Percentiles rank a stretch among this genome's conserved stretches.
These are phyloP conservation scores for Anolis carolinensis DNA, from an alignment of 2,113 vertebrate species.

Conservation along the genomic window DNA sequence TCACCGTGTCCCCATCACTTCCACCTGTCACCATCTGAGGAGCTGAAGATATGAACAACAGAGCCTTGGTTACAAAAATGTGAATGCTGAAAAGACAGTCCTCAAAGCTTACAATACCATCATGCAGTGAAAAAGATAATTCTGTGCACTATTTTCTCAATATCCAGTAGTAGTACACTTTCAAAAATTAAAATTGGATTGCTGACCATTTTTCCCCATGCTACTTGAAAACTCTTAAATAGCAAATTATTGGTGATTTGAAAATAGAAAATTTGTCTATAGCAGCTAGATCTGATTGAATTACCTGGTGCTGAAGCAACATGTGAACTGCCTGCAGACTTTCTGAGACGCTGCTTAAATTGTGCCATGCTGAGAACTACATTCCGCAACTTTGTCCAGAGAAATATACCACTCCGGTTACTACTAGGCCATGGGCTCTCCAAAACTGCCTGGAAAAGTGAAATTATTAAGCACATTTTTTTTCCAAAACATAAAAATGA, in stretches of 20 bases:
- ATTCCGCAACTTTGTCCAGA: slow-evolving; percentile 96
- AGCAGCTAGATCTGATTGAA: slow-evolving; percentile 39
- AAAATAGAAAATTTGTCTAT: slow-evolving; percentile 23
- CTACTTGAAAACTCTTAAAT: not conserved
- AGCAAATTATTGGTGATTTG: not conserved
- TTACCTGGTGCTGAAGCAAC: slow-evolving; percentile 80
- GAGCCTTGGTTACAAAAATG: slow-evolving; percentile 63
- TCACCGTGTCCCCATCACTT: slow-evolving; percentile 86
- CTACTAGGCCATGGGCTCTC: slow-evolving; percentile 94
- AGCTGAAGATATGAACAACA: slow-evolving; percentile 74
- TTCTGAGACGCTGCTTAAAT: slow-evolving; percentile 85
- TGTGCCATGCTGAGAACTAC: slow-evolving; percentile 87
- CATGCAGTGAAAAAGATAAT: slow-evolving; percentile 20
- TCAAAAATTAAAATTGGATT: not conserved
- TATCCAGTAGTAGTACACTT: slow-evolving; percentile 7
- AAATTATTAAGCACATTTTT: not conserved
- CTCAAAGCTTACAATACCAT: not conserved
- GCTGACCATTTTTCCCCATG: slow-evolving; percentile 7
- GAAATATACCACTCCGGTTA: slow-evolving; percentile 92
- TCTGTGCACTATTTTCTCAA: slow-evolving; percentile 10
- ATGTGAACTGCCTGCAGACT: slow-evolving; percentile 63
- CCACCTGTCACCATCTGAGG: slow-evolving; percentile 71
- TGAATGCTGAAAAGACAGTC: slow-evolving; percentile 8
- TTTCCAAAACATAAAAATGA: not conserved
- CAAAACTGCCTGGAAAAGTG: slow-evolving; percentile 85